Percentiles rank a stretch among this genome's conserved stretches.
phyloP scores from a whole-genome alignment of 2,888 invertebrate genomes.

The Papilio protenor region DNA sequence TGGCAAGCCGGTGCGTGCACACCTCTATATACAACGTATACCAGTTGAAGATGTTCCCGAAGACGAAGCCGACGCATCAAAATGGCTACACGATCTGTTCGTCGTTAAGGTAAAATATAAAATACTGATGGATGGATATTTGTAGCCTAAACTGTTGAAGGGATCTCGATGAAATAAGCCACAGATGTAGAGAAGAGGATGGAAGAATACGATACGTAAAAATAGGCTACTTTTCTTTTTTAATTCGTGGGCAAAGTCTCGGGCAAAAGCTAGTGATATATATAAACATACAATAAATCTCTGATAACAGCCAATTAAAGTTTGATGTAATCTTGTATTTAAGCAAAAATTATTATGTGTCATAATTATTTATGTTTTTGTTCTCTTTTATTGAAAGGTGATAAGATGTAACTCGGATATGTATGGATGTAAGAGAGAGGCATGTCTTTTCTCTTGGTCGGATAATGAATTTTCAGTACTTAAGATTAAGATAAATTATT shows the following conservation, averaged over 20 bases:
- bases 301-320: background rate
- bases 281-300: background rate
- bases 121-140: too few species aligned
- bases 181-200: too few species aligned
- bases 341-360: background rate
- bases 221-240: too few species aligned
- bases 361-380: background rate
- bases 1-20: conserved; percentile 89
- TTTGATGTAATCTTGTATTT: background rate
- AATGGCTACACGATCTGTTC: conserved; percentile 87
- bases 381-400: background rate
- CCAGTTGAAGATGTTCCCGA: conserved; percentile 92
- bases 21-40: conserved; percentile 92
- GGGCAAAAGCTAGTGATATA: too few species aligned
- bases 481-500: background rate
- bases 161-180: too few species aligned
- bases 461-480: background rate
- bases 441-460: background rate
- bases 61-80: conserved; percentile 88
- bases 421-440: background rate
- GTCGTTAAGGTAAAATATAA: conserved; percentile 87
- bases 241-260: too few species aligned
- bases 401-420: background rate
- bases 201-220: too few species aligned
- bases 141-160: too few species aligned